Percentiles rank a stretch among this genome's conserved stretches.
Conservation (phyloP, 2,888 invertebrate genomes). For the Latrodectus hesperus region DNA sequence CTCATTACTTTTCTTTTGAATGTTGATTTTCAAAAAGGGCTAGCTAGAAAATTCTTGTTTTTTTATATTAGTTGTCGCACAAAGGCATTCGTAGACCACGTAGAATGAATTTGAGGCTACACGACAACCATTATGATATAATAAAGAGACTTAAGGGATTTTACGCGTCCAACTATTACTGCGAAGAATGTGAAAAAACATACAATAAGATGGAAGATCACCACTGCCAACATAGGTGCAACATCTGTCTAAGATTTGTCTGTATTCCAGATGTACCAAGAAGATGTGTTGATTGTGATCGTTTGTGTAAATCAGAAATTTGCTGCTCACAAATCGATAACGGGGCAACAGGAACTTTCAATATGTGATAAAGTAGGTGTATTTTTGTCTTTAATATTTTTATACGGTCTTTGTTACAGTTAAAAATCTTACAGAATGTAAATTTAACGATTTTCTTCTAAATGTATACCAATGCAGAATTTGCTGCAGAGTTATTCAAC, state of each 20-base stretch:
- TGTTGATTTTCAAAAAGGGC: neutral
- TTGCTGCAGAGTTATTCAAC: constrained; percentile 15
- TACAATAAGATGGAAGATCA: no score
- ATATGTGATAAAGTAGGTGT: constrained; percentile 10
- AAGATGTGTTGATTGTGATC: neutral
- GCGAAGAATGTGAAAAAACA: no score
- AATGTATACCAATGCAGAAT: constrained; percentile 12
- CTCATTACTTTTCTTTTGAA: neutral
- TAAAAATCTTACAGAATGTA: neutral
- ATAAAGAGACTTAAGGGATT: no score
- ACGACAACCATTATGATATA: no score
- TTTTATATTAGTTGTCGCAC: constrained; percentile 11
- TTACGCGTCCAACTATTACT: no score
- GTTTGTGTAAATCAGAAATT: neutral
- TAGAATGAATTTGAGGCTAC: neutral
- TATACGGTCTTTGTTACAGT: no score
- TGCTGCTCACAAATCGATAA: neutral
- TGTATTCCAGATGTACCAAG: no score
- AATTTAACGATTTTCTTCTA: neutral
- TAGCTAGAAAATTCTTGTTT: neutral
- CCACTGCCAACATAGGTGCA: no score
- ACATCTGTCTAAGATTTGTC: no score
- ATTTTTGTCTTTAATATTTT: neutral
- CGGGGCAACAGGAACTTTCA: neutral
- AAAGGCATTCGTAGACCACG: neutral